Evolutionary conservation across 2,113 vertebrate genomes (phyloP), one percentile per base, ranked within the genome.

Genomic region (Abramis brama): DNA sequence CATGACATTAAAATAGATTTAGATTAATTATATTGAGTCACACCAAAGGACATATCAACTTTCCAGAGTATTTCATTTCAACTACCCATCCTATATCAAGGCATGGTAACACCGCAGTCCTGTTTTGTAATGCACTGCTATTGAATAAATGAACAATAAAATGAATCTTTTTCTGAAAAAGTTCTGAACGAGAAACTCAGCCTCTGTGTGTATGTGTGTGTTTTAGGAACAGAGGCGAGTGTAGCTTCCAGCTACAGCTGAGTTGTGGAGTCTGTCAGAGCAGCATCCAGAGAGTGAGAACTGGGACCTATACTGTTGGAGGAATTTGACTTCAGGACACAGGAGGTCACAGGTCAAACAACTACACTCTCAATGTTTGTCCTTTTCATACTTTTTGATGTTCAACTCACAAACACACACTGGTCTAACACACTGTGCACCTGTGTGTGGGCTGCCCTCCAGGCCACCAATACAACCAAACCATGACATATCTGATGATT

Each of bases 281-380:
- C 21, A 43, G 33, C 36, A 43, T 5, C 33, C 68, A 71, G 33
- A 39, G 33, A 71, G 68, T 2, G 21, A 43, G 70, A 73, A 43
- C 70, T 43, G 70, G 70, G 70, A 73, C 70, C 70, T 73, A 33
- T 33, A 2, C 36, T 43, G 36, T 43, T 73, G 70, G 36, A 73
- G 70, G 70, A 71, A 23, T 73, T 73, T 73, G 36, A 73, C 70
- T 73, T 73, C 36, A 73, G 70, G 70, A 23, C 70, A 73, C 36
- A 73, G 4, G 36, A 73, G 70, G 70, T 43, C 70, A 73, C 36
- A 73, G 70, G 70, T 73, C 70, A 73, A 21, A 73, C 36, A n/a
- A n/a, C 21, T 73, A 73, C 19, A 23, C 21, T 43, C 70, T 73
- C 36, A 43, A 43, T 73, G 11, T 39, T 10, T 73, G 21, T 39